Conservation (phyloP, 2,888 invertebrate species). For the Lomographa bimaculata region DNA sequence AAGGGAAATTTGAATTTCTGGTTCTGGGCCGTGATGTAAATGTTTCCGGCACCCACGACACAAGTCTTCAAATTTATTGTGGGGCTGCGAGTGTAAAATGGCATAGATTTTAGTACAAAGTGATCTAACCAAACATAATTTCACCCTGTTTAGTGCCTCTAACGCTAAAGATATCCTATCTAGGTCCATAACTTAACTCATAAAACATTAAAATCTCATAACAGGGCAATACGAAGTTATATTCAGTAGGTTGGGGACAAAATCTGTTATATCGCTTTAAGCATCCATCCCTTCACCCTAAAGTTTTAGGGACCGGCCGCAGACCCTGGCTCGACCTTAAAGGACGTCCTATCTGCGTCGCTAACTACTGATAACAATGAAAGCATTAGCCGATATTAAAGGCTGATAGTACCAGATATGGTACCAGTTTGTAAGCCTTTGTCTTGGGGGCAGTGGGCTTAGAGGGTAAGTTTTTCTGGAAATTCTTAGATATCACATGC, state of each 20-base stretch:
- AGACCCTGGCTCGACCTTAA: slow-evolving; percentile 45
- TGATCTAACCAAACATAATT: slow-evolving; percentile 8
- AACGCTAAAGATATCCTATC: slow-evolving; percentile 8
- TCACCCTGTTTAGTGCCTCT: slow-evolving; percentile 4
- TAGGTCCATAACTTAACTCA: slow-evolving; percentile 29
- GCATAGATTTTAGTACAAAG: too few relatives aligned
- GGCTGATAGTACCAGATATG: slow-evolving; percentile 6
- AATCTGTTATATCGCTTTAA: slow-evolving; percentile 65
- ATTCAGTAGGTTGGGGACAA: slow-evolving; percentile 45
- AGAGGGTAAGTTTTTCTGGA: too few relatives aligned
- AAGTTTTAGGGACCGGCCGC: slow-evolving; percentile 55
- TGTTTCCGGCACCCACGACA: too few relatives aligned
- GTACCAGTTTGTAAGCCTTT: slow-evolving; percentile 5
- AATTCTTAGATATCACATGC: too few relatives aligned
- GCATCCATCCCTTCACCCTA: slow-evolving; percentile 52
- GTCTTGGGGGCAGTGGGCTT: slow-evolving; percentile 9
- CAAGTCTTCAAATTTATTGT: too few relatives aligned
- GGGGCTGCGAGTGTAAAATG: too few relatives aligned
- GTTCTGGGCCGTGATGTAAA: too few relatives aligned
- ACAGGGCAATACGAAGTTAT: slow-evolving; percentile 43
- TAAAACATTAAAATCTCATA: slow-evolving; percentile 42
- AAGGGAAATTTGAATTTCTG: too few relatives aligned
- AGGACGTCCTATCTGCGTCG: slow-evolving; percentile 25
- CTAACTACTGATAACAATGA: slow-evolving; percentile 44
- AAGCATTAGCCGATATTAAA: slow-evolving; percentile 39